Base-by-base conservation (phyloP, 2,888 invertebrate species). In the Biston stratarius region DNA sequence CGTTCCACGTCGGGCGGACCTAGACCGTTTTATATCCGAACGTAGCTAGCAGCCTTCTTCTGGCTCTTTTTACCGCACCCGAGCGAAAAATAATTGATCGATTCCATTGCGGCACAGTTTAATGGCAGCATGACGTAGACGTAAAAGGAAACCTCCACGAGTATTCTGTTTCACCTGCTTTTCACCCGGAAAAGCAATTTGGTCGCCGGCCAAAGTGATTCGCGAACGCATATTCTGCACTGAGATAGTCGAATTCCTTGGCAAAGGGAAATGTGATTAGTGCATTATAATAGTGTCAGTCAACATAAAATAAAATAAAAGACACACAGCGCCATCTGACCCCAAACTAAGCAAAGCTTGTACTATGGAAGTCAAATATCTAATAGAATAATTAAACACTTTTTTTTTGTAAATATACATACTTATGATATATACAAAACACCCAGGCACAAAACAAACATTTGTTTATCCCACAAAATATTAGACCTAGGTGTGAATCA, bases 21-120 rank as follows among this genome's bases (percentile, higher is more conserved):
- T 61, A 67, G 69, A 82, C 80, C 88, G 89, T 90, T 91, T 90
- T 89, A 92, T 91, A 92, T 91, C 91, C 90, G 89, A 87, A 84
- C 67, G 51, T 51, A 61, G 61, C 61, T 63, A 34, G 82, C 81
- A 79, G 81, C 79, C 81, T 82, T 88, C 89, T 87, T 88, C 86
- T 67, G 75, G 80, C 84, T 90, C 91, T 90, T 92, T 90, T 90
- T 89, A 87, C 85, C 76, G 81, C 81, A 81, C 82, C 80, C 82
- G 81, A 87, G 84, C 84, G 88, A 88, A 91, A 91, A 91, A 91
- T 92, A 92, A 92, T 90, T 91, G 91, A 93, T 93, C 88, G 90
- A 91, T 92, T 86, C 81, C 81, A 84, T 83, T 81, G 76, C 77
- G 71, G 77, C 77, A 76, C 75, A 72, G 82, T 83, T 85, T 88